Percentiles rank a stretch among this genome's conserved stretches.
Evolutionary conservation across 92 coral and sea anemone species (phyloP).

Genomic region (Zoanthus sociatus): DNA sequence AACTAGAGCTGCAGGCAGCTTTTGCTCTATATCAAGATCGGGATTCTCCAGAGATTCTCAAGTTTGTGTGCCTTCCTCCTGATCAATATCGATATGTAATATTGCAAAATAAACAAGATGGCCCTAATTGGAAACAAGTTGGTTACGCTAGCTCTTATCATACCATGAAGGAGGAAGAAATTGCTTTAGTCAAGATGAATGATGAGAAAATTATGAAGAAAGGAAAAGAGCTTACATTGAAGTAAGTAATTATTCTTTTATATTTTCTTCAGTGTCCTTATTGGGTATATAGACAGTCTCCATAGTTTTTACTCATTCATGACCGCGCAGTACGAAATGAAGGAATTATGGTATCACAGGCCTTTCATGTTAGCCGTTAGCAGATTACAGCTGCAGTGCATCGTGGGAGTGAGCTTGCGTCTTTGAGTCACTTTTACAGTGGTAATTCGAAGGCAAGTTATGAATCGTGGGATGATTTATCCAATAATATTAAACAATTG

Average conservation of each 20-base stretch:
- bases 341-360: too few relatives aligned
- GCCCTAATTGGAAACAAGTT: not conserved
- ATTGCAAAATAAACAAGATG: not conserved
- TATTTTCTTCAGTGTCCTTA: too few relatives aligned
- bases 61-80: constrained; percentile 14
- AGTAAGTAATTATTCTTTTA: not conserved
- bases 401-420: too few relatives aligned
- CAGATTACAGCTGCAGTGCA: too few relatives aligned
- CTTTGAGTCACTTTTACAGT: too few relatives aligned
- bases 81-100: not conserved
- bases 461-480: too few relatives aligned
- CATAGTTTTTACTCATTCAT: too few relatives aligned
- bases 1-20: not conserved
- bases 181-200: constrained; percentile 18
- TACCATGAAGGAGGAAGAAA: not conserved
- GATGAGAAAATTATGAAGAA: not conserved
- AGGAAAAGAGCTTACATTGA: not conserved
- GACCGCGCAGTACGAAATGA: too few relatives aligned
- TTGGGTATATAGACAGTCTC: too few relatives aligned
- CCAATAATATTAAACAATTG: too few relatives aligned
- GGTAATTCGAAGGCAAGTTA: too few relatives aligned
- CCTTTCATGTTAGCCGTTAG: too few relatives aligned
- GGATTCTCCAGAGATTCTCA: not conserved
- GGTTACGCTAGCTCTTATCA: not conserved
- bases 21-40: not conserved